Evolutionary conservation across 92 coral and sea anemone species (phyloP).

Genomic region (Epizoanthus illoricatus): DNA sequence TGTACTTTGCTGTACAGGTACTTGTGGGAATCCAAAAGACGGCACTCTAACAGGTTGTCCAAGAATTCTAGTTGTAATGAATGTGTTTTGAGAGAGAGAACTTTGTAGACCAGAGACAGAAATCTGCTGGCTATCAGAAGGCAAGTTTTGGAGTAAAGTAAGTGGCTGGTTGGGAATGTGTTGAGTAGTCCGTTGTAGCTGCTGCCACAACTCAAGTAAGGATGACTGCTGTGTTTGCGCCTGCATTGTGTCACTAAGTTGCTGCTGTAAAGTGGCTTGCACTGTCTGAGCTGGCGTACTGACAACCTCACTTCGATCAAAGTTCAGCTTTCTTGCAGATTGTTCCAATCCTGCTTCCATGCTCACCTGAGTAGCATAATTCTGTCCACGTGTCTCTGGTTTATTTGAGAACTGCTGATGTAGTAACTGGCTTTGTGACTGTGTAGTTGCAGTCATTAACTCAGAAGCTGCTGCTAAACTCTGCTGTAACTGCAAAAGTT

Average conservation of each 20-base stretch:
- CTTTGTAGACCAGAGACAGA: not conserved
- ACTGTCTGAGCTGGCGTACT: not conserved
- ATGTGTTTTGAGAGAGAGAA: not conserved
- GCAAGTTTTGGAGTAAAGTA: not conserved
- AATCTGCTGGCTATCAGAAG: not conserved
- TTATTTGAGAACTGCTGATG: slow-evolving; percentile 1
- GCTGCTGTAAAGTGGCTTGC: not conserved
- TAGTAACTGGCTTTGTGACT: not conserved
- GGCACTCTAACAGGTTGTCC: not conserved
- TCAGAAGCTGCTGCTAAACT: not conserved
- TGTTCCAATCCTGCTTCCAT: not conserved
- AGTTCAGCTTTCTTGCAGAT: too few species aligned
- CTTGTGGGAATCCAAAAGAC: not conserved
- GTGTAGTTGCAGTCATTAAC: not conserved
- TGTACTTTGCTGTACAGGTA: slow-evolving; percentile 5
- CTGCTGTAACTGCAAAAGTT: not conserved
- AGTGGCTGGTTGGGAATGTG: not conserved
- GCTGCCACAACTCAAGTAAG: slow-evolving; percentile 6
- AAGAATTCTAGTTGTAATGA: not conserved
- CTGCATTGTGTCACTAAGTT: not conserved
- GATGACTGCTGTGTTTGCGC: not conserved
- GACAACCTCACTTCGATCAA: not conserved
- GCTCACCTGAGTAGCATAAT: not conserved
- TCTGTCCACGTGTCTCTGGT: not conserved
- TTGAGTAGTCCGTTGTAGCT: not conserved